These are phyloP conservation scores for Cataglyphis rosenhaueri DNA, from an alignment of 2,888 invertebrate species.

Conservation along the genomic window DNA sequence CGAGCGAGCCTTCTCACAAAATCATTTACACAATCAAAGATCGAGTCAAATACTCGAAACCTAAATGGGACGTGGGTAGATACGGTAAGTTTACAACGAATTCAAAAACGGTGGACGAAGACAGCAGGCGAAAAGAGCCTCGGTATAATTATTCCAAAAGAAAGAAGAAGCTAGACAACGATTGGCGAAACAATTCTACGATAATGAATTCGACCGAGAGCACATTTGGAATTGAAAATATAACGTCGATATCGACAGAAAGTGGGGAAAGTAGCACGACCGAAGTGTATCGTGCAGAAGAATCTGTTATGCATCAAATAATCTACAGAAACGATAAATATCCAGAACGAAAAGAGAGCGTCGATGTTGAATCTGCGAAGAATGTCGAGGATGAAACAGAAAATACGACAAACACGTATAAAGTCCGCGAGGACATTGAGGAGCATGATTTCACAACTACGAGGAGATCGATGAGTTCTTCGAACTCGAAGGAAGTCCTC, in stretches of 20 bases:
- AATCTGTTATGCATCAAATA: constrained; percentile 14
- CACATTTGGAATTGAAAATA: background rate
- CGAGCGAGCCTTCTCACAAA: constrained; percentile 56
- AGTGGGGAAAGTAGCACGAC: constrained; percentile 5
- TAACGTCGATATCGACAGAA: background rate
- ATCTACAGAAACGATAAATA: background rate
- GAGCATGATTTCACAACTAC: constrained; percentile 46
- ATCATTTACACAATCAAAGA: constrained; percentile 74
- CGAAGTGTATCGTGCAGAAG: constrained; percentile 13
- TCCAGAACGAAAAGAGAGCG: background rate
- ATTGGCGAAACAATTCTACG: constrained; percentile 29
- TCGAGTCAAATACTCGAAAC: constrained; percentile 72
- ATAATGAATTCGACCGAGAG: constrained; percentile 7
- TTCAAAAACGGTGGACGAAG: constrained; percentile 57
- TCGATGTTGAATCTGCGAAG: background rate
- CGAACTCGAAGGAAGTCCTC: constrained; percentile 77
- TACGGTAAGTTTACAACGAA: constrained; percentile 68
- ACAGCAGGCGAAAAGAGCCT: constrained; percentile 79
- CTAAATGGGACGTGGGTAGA: constrained; percentile 60
- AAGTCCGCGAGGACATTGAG: constrained; percentile 70
- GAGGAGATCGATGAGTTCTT: background rate
- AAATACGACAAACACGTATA: constrained; percentile 51
- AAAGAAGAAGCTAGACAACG: constrained; percentile 34
- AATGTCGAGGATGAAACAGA: background rate
- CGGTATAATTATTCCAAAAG: constrained; percentile 74